Evolutionary conservation across 2,888 invertebrate species (phyloP).

Genomic region (Mylabris sibirica): DNA sequence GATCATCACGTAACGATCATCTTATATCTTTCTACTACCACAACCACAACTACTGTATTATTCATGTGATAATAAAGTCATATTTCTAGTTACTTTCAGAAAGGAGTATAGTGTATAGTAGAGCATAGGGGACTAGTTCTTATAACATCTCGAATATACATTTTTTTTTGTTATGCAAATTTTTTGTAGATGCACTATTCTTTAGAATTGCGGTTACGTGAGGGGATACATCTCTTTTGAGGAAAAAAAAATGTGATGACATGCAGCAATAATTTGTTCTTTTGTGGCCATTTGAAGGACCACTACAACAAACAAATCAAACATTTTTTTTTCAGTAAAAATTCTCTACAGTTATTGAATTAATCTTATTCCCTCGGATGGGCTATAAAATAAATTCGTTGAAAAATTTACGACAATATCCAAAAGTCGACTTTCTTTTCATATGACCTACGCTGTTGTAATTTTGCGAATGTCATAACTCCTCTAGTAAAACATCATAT

Average conservation of each 20-base stretch:
- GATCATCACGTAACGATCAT: conserved; percentile 42
- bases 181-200: conserved; percentile 41
- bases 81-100: conserved; percentile 53
- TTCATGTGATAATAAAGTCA: conserved; percentile 55
- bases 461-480: not conserved
- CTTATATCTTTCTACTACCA: conserved; percentile 36
- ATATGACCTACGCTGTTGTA: not conserved
- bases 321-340: not conserved
- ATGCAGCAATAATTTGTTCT: not conserved
- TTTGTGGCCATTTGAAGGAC: not conserved
- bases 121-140: conserved; percentile 32
- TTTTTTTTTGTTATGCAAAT: conserved; percentile 54
- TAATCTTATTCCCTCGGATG: not conserved
- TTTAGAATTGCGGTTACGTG: conserved; percentile 12
- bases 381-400: not conserved
- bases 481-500: not conserved
- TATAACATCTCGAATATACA: conserved; percentile 45
- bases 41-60: conserved; percentile 43
- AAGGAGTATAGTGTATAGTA: conserved; percentile 14
- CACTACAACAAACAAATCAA: no score
- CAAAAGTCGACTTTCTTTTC: not conserved
- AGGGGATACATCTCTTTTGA: not conserved
- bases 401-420: not conserved
- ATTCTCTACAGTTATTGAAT: no score
- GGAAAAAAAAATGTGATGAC: not conserved